Conservation (phyloP, 2,888 invertebrate species). For the Phania funesta region DNA sequence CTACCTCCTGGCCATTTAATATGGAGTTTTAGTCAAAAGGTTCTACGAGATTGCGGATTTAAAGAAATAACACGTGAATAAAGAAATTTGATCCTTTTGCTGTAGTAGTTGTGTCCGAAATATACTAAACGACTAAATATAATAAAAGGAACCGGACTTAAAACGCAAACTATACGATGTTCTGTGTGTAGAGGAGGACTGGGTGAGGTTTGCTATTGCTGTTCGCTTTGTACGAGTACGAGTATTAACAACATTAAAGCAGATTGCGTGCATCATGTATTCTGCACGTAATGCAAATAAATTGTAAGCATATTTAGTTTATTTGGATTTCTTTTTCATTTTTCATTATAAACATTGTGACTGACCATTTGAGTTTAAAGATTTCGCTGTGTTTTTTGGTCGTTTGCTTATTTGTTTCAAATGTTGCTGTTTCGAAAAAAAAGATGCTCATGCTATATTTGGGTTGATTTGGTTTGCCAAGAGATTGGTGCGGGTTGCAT, state of each 20-base stretch:
- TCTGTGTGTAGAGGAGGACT: constrained; percentile 34
- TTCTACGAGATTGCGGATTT: not conserved
- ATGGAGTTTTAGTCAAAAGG: not conserved
- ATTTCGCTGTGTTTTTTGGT: constrained; percentile 11
- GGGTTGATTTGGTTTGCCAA: constrained; percentile 41
- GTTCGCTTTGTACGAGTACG: constrained; percentile 12
- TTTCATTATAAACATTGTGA: constrained; percentile 42
- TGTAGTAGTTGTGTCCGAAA: constrained; percentile 26
- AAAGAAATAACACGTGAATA: constrained; percentile 5
- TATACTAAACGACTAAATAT: constrained; percentile 1
- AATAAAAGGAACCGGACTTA: constrained; percentile 23
- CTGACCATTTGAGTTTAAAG: constrained; percentile 55
- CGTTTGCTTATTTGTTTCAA: constrained; percentile 18
- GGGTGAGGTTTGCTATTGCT: constrained; percentile 16
- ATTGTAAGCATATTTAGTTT: constrained; percentile 68
- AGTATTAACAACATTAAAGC: constrained; percentile 39
- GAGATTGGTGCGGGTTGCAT: constrained; percentile 43
- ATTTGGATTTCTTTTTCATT: constrained; percentile 36
- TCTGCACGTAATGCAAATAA: constrained; percentile 71
- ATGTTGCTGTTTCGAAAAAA: constrained; percentile 12
- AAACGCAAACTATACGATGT: constrained; percentile 55
- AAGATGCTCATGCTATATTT: constrained; percentile 54
- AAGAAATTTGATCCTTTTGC: constrained; percentile 63
- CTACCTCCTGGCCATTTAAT: not conserved
- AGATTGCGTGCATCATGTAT: constrained; percentile 69